Base-by-base conservation (phyloP, 1,140 invertebrate genomes). In the Drosophila nigrodunni region DNA sequence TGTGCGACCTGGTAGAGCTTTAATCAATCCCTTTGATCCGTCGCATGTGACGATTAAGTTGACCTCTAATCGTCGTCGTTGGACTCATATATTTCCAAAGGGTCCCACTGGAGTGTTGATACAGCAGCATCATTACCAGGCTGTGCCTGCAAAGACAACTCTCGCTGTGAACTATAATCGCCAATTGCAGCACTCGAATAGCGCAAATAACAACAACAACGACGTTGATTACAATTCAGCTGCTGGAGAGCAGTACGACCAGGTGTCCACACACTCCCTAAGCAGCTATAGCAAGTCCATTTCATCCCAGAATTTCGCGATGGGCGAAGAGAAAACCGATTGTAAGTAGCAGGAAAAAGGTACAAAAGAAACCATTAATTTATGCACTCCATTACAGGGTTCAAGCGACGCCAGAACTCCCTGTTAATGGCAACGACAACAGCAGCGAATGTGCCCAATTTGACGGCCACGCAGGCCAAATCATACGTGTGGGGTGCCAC, bases 1-100 rank as follows among this genome's bases (percentile, higher is more conserved):
- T 11, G 93, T 94, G 37, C 92, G 95, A 11, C 95, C 96, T 0
- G 95, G 96, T 5, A 93, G 96, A 62, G 96, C 96, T 2, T 93
- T 97, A 7, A 97, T 99, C 66, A 99, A 99, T 94, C 99, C 99
- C 0, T 99, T 99, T 93, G 98, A 99, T 92, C 98, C 98, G 0
- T 98, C 98, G 0, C 97, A 98, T 90, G 97, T 99, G 62, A 98
- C 97, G 37, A 98, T 99, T 59, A 99, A 99, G 92, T 93, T 99
- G 50, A 99, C 98, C 0, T 99, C 98, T 52, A 99, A 99, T 93
- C 94, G 99, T 54, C 94, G 98, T 52, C 94, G 99, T 58, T 99
- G 99, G 99, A 99, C 98, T 6, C 98, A 99, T 92, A 99, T 99
- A 70, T 99, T 99, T 93, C 98, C 99, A 3, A 98, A 98, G 96